Percentiles rank a stretch among this genome's conserved stretches.
These are phyloP conservation scores for Zosterops hypoxanthus DNA, from an alignment of 2,113 vertebrate genomes.

Conservation along the genomic window DNA sequence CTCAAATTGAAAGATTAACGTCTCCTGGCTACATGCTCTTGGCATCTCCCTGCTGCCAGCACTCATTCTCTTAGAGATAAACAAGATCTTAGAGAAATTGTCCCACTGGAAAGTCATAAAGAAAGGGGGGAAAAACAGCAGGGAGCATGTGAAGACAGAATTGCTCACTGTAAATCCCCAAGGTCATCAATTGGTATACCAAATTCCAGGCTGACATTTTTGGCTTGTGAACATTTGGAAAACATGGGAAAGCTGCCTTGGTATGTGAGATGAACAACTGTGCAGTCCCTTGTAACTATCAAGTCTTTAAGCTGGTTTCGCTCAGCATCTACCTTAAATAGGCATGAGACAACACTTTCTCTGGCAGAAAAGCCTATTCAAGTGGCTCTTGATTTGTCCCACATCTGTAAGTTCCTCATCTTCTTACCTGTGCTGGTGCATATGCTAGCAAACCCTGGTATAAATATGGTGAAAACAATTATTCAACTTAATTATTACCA, in stretches of 20 bases:
- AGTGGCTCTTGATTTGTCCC: neutral
- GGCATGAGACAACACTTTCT: neutral
- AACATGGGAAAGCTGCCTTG: neutral
- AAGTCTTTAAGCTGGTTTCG: neutral
- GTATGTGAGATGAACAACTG: neutral
- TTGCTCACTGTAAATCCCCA: neutral
- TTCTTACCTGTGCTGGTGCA: neutral
- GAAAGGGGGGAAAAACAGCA: neutral
- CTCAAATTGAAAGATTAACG: neutral
- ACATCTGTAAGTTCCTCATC: neutral
- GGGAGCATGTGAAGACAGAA: neutral
- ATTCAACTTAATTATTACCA: neutral
- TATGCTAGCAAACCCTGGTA: neutral
- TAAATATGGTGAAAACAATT: neutral
- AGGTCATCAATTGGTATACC: neutral
- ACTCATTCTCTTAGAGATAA: neutral
- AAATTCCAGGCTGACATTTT: neutral
- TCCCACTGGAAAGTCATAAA: neutral
- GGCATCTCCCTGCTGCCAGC: neutral
- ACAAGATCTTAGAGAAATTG: neutral
- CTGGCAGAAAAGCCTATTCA: neutral
- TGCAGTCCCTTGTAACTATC: neutral
- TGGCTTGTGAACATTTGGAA: neutral
- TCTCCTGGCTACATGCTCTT: neutral
- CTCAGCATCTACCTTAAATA: neutral